A percentile compares a stretch with the other conserved stretches of the same genome.
Conservation (phyloP, 2,888 invertebrate genomes). For the Drosophila lacicola region DNA sequence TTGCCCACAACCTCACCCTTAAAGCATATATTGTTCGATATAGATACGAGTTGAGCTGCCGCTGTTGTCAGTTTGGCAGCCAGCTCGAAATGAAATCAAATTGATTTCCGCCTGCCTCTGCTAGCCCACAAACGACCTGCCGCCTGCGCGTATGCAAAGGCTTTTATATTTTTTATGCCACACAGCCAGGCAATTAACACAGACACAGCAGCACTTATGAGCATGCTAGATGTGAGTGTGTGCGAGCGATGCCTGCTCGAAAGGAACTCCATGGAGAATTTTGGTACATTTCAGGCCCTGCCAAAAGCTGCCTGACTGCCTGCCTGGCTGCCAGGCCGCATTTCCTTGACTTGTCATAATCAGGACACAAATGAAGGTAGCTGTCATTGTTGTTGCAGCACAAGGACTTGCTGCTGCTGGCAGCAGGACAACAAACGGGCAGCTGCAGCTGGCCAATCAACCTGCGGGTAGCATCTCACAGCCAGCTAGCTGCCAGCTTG, state of each 20-base stretch:
- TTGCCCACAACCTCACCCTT: not conserved
- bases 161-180: constrained; percentile 35
- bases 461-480: constrained; percentile 30
- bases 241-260: constrained; percentile 42
- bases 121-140: constrained; percentile 16
- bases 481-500: constrained; percentile 23
- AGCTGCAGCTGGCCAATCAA: constrained; percentile 61
- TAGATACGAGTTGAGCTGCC: constrained; percentile 2
- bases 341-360: constrained; percentile 79
- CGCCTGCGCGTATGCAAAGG: constrained; percentile 41
- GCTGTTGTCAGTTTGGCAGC: constrained; percentile 28
- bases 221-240: constrained; percentile 3
- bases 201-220: constrained; percentile 26
- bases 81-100: constrained; percentile 63
- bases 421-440: constrained; percentile 48
- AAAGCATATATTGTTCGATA: not conserved
- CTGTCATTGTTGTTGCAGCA: constrained; percentile 41
- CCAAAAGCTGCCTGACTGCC: constrained; percentile 40
- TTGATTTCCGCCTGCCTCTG: constrained; percentile 51
- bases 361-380: constrained; percentile 72
- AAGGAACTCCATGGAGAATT: constrained; percentile 65
- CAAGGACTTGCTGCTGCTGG: constrained; percentile 54
- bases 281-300: constrained; percentile 49
- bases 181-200: constrained; percentile 70
- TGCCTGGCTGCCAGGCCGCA: constrained; percentile 37